Evolutionary conservation across 30 jellyfish, hydroid and myxozoan genomes (phyloP).

Genomic region (Hydractinia symbiolongicarpus): DNA sequence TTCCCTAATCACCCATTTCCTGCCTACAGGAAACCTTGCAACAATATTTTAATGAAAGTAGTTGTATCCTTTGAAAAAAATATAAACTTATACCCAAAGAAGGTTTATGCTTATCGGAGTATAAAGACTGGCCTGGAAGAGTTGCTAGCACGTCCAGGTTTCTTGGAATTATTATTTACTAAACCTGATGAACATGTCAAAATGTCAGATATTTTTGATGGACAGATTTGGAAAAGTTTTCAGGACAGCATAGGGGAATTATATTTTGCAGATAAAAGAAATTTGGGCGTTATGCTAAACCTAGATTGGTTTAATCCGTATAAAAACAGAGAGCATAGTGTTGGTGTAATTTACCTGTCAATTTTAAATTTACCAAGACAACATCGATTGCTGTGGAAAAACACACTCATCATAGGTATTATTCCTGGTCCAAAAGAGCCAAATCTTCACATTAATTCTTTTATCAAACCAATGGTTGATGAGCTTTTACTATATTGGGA

Average conservation of each 20-base stretch:
- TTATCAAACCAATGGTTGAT: not conserved
- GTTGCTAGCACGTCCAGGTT: not conserved
- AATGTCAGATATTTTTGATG: not conserved
- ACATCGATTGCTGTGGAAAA: constrained; percentile 6
- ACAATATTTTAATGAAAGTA: not conserved
- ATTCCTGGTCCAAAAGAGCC: constrained; percentile 12
- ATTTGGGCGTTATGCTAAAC: not conserved
- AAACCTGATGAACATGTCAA: not conserved
- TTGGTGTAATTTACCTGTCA: constrained; percentile 5
- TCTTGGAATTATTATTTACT: not conserved
- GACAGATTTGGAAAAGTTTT: not conserved
- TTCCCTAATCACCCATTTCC: not conserved
- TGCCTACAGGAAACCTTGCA: not conserved
- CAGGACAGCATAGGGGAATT: not conserved
- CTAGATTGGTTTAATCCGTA: constrained; percentile 9
- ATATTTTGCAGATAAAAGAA: not conserved
- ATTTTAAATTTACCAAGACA: not conserved
- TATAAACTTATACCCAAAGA: not conserved
- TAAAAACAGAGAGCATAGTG: not conserved
- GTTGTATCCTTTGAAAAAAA: not conserved
- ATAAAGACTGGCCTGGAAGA: not conserved
- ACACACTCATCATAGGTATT: not conserved
- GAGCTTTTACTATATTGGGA: constrained; percentile 1
- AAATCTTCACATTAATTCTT: not conserved
- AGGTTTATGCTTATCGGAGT: not conserved